Percentiles rank a stretch among this genome's conserved stretches.
Conservation (phyloP, 2,797 vertebrate species). For the Pteronotus mesoamericanus region DNA sequence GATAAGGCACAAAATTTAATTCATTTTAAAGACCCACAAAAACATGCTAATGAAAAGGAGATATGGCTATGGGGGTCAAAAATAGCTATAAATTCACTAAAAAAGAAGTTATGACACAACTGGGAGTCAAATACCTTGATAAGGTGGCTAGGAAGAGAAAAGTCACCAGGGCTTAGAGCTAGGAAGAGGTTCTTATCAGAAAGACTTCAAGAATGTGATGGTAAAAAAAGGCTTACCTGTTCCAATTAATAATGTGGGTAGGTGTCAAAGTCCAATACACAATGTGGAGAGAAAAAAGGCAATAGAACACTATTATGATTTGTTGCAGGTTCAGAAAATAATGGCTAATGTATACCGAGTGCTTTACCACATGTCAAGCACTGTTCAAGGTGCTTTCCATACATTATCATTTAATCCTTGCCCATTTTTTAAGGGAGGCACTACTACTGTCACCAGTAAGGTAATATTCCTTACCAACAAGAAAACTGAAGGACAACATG, state of each 20-base stretch:
- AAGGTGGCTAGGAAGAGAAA: constrained; percentile 18
- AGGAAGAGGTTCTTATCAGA: neutral
- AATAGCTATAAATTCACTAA: neutral
- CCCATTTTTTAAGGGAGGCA: neutral
- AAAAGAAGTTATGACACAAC: neutral
- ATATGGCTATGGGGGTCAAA: neutral
- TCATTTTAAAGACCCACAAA: constrained; percentile 25
- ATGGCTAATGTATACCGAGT: neutral
- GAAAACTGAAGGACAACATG: constrained; percentile 7
- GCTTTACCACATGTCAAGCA: neutral
- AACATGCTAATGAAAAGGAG: neutral
- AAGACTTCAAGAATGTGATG: neutral
- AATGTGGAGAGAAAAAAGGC: neutral
- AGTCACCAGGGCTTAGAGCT: neutral
- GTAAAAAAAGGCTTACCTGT: neutral
- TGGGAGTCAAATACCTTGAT: neutral
- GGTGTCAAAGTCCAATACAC: neutral
- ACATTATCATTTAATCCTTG: neutral
- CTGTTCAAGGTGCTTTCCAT: neutral
- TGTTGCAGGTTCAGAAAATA: neutral
- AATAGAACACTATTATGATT: neutral
- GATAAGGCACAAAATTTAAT: neutral
- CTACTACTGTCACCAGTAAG: neutral
- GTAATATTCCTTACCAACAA: neutral
- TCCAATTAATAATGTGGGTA: neutral